Base-by-base conservation (phyloP, 2,888 invertebrate genomes). In the Nomada flava region DNA sequence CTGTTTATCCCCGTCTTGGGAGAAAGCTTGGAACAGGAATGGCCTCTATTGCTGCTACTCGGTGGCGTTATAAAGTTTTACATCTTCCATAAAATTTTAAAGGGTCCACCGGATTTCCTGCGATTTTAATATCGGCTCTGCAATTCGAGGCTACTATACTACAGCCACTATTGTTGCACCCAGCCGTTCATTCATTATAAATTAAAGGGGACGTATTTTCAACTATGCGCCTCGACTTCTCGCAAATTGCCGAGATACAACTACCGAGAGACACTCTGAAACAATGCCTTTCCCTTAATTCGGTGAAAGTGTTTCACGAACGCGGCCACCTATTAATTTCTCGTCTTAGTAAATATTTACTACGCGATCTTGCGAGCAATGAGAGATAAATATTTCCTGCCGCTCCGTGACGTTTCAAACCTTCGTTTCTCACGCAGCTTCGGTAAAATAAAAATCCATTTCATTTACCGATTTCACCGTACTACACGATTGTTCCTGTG, bases 41-140 rank as follows among this genome's bases (percentile, higher is more conserved):
- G 77, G 60, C 55, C 69, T 74, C 65, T 85, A 82, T 69, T 42
- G 72, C 29, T 53, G 23, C 60, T n/a, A 20, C 52, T 26, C 64
- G 69, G 75, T 47, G 62, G 63, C 60, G 70, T 64, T 82, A 53
- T 82, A 79, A 86, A 86, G 73, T 87, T 86, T 85, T 85, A 87
- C 79, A 73, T 62, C 62, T 23, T n/a, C 67, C 20, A 79, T 79
- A 71, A 87, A 88, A 82, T 79, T 85, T 85, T 68, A 79, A 65
- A 29, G 18, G 20, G 1, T 9, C 20, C 13, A 10, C 15, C 62
- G 76, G 65, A 60, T 23, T 50, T 50, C 26, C 65, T 10, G 18
- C 60, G 63, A 78, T 77, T 75, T 76, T 59, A 18, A 29, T n/a
- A 26, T 29, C 15, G 53, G 9, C 13, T 13, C 1, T 7, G 26